Evolutionary conservation across 2,888 invertebrate species (phyloP), one percentile per base, ranked within the genome.

Genomic region (Atherix ibis): DNA sequence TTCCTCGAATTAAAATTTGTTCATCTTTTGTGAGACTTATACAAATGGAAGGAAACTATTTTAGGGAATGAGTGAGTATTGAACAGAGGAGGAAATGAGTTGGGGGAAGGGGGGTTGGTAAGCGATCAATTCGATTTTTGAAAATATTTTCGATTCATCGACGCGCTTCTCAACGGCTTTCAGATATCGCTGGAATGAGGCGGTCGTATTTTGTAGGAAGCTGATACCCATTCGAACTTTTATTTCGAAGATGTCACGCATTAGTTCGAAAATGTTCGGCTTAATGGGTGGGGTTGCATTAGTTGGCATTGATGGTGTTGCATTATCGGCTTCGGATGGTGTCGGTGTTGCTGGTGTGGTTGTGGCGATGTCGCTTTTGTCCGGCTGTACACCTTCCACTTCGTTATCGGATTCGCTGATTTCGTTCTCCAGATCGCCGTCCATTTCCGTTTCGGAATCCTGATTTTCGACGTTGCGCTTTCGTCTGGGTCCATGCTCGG

Each of bases 171-270:
- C 72, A 41, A 76, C 69, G 44, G 66, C 66, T 34, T 68, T 66
- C 27, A 77, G 57, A 51, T 78, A 77, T 47, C 67, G 69, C 18
- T 73, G 72, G 31, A 81, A 60, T 4, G 73, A 70, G 34, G 73
- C 70, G 8, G 78, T 73, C 3, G 78, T 74, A 37, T 70, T 73
- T 48, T 73, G 73, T 12, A 81, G 52, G 40, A 81, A 64, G 37
- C 73, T 73, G 34, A 80, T 52, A 1, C 79, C 78, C 29, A 79
- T 54, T 46, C 70, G 66, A 18, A 79, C 61, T 54, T 80, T 80
- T 34, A 77, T 66, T 48, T 77, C 74, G 3, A 78, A 66, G 25
- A 80, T 55, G 43, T 71, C 69, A 48, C 67, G 71, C 13, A 80
- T 50, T 36, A 78, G 65, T 10, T 67, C 65, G 33, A 76, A 32